Evolutionary conservation across 2,888 invertebrate species (phyloP).

Genomic region (Drosophila kanekoi): DNA sequence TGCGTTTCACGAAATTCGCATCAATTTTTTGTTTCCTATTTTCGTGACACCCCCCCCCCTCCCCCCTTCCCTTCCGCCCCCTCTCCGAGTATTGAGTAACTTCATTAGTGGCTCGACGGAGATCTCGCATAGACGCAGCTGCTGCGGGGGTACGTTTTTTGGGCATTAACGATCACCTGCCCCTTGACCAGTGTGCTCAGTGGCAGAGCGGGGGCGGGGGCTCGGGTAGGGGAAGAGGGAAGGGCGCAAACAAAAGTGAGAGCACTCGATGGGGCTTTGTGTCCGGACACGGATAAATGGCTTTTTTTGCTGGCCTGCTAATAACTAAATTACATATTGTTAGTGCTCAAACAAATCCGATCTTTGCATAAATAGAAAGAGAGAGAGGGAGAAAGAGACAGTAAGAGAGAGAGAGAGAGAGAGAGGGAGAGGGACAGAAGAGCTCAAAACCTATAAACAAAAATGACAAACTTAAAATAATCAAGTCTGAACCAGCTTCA

Average conservation of each 20-base stretch:
- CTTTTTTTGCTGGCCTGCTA: constrained; percentile 22
- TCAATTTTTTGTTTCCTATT: not conserved
- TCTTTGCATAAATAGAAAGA: not conserved
- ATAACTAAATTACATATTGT: constrained; percentile 34
- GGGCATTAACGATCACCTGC: constrained; percentile 17
- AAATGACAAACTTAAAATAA: no score
- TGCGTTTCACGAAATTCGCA: constrained; percentile 41
- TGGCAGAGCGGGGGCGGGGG: not conserved
- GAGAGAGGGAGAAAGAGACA: not conserved
- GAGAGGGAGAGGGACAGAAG: not conserved
- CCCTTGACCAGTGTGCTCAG: not conserved
- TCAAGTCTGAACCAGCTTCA: not conserved
- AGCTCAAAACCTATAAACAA: no score
- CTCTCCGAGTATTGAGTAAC: constrained; percentile 30
- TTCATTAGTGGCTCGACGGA: constrained; percentile 38
- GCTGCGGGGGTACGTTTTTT: not conserved
- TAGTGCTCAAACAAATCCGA: not conserved
- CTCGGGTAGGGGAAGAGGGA: no score
- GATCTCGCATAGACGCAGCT: constrained; percentile 2
- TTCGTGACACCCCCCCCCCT: not conserved
- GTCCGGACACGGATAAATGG: constrained; percentile 18
- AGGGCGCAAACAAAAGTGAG: constrained; percentile 10
- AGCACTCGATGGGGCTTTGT: constrained; percentile 12
- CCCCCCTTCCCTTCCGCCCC: no score
- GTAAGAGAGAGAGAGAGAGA: not conserved